Base-by-base conservation (phyloP, 2,797 vertebrate species). In the Fundulus diaphanus region DNA sequence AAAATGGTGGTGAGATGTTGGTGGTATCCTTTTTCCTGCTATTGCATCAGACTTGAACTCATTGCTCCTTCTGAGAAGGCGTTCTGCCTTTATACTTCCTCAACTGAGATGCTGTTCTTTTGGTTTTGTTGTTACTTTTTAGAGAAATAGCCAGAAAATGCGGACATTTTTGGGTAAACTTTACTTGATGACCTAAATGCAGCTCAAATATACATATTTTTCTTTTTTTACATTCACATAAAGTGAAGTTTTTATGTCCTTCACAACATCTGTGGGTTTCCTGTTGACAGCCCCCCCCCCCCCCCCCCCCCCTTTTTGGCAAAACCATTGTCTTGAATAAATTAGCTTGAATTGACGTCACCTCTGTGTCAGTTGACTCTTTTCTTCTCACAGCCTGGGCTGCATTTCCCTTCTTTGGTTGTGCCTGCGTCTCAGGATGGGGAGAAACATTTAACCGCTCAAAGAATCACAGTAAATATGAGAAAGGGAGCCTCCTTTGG, bases 351-450 rank as follows among this genome's bases (percentile, higher is more conserved):
- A 68, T 48, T 37, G 5, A 42, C 0, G 5, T 71, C 72, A 66
- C 1, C 1, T 29, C 4, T 29, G 22, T 5, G 33, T 40, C 46
- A 54, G 40, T 72, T 82, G 72, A 54, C 33, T n/a, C n/a, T 61
- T 70, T 49, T 31, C 31, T 31, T 33, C 13, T 66, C 40, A 48
- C 15, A 78, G 70, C 16, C 65, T 12, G 37, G 46, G 8, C 65
- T 75, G 54, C 37, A 4, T 15, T 84, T 82, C 46, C 79, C 72
- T 35, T 74, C 52, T 48, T 86, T 49, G 66, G 24, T 1, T 7
- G 18, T 37, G 37, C 52, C 15, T 40, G 27, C 44, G 51, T 70
- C 40, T 35, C 20, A 54, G 46, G n/a, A 44, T 70, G 1, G 27
- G n/a, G 48, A 29, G 2, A 33, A 77, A 29, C 20, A 37, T 51